Conservation (phyloP, 2,113 vertebrate species). For the Chlorocebus sabaeus region DNA sequence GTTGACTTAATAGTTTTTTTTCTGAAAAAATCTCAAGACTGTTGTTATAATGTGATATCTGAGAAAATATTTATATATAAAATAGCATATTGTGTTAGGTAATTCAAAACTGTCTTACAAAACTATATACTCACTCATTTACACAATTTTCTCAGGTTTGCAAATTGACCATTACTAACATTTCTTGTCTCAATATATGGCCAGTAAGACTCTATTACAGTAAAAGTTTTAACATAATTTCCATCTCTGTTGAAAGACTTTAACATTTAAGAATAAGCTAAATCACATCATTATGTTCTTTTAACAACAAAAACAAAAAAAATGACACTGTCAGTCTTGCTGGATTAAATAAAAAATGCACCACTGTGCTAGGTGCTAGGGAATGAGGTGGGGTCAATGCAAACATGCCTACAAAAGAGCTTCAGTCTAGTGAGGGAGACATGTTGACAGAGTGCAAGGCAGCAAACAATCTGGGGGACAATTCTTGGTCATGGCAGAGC, state of each 20-base stretch:
- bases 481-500: not conserved
- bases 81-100: conserved; percentile 29
- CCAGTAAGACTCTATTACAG: not conserved
- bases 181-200: conserved; percentile 7
- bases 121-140: not conserved
- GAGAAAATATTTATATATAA: conserved; percentile 32
- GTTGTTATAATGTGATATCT: not conserved
- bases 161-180: not conserved
- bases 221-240: not conserved
- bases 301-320: not conserved
- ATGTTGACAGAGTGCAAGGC: not conserved
- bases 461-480: too few relatives aligned
- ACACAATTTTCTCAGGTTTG: conserved; percentile 51
- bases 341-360: not conserved
- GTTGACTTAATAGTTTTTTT: not conserved
- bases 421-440: not conserved
- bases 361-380: not conserved
- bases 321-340: not conserved
- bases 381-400: too few relatives aligned
- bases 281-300: not conserved
- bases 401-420: not conserved
- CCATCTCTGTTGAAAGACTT: not conserved
- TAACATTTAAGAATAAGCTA: not conserved
- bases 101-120: conserved; percentile 18
- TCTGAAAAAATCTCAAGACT: not conserved